These are phyloP conservation scores for Cliona cf. orientalis DNA, from an alignment of 37 sponge, comb jelly and placozoan genomes.

Conservation along the genomic window DNA sequence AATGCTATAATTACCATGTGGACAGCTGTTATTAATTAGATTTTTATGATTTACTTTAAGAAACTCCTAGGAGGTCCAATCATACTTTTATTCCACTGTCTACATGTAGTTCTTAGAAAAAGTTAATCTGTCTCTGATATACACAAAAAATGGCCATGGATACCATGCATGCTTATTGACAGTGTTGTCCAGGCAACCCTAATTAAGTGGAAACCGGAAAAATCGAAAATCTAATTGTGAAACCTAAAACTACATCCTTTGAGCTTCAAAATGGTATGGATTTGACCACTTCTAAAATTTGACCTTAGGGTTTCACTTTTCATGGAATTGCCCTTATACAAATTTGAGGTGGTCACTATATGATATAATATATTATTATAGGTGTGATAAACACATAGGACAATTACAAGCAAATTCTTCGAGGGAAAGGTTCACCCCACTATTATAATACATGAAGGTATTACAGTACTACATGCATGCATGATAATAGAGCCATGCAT, in stretches of 20 bases:
- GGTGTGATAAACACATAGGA: no score
- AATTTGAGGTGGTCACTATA: no score
- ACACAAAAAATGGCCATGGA: constrained; percentile 10
- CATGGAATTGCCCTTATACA: constrained; percentile 19
- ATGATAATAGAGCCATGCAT: no score
- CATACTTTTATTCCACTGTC: constrained; percentile 1
- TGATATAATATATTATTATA: no score
- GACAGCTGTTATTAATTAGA: constrained; percentile 18
- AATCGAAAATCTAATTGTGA: neutral
- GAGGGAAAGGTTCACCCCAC: no score
- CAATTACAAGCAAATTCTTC: no score
- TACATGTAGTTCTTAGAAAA: constrained; percentile 16
- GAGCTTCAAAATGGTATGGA: constrained; percentile 19
- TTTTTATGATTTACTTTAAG: neutral
- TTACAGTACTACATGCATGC: no score
- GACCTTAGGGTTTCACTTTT: constrained; percentile 24
- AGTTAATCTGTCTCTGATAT: neutral
- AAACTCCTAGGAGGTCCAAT: constrained; percentile 20
- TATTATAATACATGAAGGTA: no score
- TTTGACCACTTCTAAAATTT: constrained; percentile 20
- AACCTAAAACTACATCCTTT: constrained; percentile 15
- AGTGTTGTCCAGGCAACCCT: neutral
- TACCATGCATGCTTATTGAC: neutral
- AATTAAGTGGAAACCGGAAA: constrained; percentile 21
- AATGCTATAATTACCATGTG: neutral